phyloP scores from a whole-genome alignment of 2,113 vertebrate species.

The Rhea americana region DNA sequence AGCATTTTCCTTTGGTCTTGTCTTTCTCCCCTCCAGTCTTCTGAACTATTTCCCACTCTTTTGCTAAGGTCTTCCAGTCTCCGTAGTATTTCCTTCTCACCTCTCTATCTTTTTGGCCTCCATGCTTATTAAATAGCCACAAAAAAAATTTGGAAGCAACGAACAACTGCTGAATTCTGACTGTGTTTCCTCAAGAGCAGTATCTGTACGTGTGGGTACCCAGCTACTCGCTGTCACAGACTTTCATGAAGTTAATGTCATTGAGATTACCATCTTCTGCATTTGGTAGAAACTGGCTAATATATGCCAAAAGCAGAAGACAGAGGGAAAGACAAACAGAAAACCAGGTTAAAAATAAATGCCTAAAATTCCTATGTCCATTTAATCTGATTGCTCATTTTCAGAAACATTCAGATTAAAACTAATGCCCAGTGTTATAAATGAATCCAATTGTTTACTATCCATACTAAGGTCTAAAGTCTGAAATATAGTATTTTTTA shows the following conservation, averaged over 20 bases:
- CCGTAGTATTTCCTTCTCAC: neutral
- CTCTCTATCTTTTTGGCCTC: neutral
- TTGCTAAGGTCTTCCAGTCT: neutral
- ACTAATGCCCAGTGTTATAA: neutral
- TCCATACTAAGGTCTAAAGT: neutral
- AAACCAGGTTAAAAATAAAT: neutral
- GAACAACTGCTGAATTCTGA: neutral
- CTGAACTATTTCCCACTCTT: neutral
- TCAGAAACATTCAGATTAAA: neutral
- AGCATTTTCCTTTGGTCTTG: neutral
- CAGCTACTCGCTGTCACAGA: accelerated
- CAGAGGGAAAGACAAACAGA: neutral
- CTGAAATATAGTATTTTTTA: neutral
- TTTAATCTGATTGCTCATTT: neutral
- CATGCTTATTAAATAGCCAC: accelerated
- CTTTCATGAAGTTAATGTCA: neutral
- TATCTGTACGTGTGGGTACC: neutral
- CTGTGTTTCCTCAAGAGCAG: neutral
- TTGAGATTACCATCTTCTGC: neutral
- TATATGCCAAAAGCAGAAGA: neutral
- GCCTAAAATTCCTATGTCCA: neutral
- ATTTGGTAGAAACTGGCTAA: neutral
- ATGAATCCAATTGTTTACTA: neutral
- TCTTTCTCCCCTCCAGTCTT: neutral
- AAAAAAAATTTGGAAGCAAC: accelerated